Base-by-base conservation (phyloP, 53 echinoderm and acorn worm species). In the Holothuria leucospilota region DNA sequence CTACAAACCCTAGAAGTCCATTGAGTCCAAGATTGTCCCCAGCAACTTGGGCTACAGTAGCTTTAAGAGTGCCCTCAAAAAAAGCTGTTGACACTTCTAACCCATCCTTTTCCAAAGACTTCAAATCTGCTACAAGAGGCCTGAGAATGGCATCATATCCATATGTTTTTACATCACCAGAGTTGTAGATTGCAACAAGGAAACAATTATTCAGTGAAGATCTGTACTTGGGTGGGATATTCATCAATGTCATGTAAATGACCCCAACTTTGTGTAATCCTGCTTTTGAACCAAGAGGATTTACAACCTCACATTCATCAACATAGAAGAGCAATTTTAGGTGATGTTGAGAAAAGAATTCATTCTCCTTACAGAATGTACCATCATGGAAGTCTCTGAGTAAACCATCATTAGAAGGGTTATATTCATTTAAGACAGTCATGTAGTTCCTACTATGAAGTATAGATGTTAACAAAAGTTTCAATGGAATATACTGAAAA, bases 221-320 rank as follows among this genome's bases (percentile, higher is more conserved):
- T 42, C 78, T 68, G 29, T 59, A 86, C 69, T 87, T 86, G 26
- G 82, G 81, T 34, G 87, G 91, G 68, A 91, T 71, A 62, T 86
- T 73, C 63, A 82, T 62, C 34, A 87, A 49, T 60, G 86, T 86
- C 81, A 86, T 80, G 69, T 90, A 90, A 20, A 91, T 39, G 53
- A 82, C 81, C 62, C 87, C 77, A 82, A 91, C 63, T 83, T 91
- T 87, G 70, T 91, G 86, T 69, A 86, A 67, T 83, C 91, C 87
- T 70, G 86, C 82, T 91, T 91, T 87, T 20, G 82, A 80, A 52
- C 39, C 15, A 71, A 71, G 26, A 71, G 29, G 20, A 71, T 41
- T 25, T n/a, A n/a, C n/a, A n/a, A n/a, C n/a, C n/a, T n/a, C n/a
- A n/a, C n/a, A n/a, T n/a, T n/a, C n/a, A n/a, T 71, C 58, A 9